Base-by-base conservation (phyloP, 2,888 invertebrate genomes). In the Hyposoter didymator region DNA sequence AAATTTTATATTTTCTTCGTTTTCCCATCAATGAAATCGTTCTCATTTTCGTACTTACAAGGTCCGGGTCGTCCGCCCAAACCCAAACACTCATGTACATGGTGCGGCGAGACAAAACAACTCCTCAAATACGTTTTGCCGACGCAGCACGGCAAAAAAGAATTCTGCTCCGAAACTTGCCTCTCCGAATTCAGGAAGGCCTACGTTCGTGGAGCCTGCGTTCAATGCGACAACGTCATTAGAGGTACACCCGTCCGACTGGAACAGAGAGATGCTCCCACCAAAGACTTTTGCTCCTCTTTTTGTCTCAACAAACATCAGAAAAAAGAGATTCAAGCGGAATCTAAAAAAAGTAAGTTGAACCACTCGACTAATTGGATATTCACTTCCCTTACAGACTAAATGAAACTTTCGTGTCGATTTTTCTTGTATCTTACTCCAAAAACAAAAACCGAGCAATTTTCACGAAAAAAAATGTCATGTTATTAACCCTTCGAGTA, bases 141-240 rank as follows among this genome's bases (percentile, higher is more conserved):
- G 12, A 97, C 97, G 2, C 97, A 97, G 91, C 97, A 97, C 93
- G 98, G 98, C 14, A 98, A 98, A 92, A 98, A 98, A 92, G 98
- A 98, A 92, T 98, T 98, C 94, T 98, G 98, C 94, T 98, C 98
- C 0, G 98, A 98, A 94, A 97, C 96, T 45, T 98, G 98, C 94
- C 95, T 98, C 69, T 96, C 97, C 0, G 98, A 98, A 94, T 98
- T 98, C 93, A 96, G 98, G 76, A 98, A 98, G 93, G 98, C 98
- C 0, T 97, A 97, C 90, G 96, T 96, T 90, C 97, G 98, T 94
- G 98, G 98, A 82, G 97, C 97, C 70, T 98, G 98, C 93, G 95
- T 97, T 86, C 96, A 97, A 92, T 98, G 98, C 94, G 98, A 98
- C 94, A 98, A 97, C 94, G 97, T 97, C 86, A 97, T 98, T 89